Base-by-base conservation (phyloP, 2,797 vertebrate genomes). In the Labeo calbasu region DNA sequence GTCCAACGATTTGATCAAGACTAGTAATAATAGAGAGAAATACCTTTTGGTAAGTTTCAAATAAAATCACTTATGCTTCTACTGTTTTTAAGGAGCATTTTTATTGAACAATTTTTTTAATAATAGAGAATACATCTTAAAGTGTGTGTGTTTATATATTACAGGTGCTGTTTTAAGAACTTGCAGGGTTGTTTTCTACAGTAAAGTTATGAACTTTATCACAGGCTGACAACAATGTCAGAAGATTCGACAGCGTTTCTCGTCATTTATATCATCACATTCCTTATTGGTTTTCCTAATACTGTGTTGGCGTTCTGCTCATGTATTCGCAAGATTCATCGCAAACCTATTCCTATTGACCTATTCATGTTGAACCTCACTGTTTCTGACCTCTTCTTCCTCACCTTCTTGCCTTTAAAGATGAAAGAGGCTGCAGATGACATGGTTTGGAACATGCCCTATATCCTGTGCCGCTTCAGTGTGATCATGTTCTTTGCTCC, bases 341-440 rank as follows among this genome's bases (percentile, higher is more conserved):
- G 61, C 59, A 92, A 91, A 59, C 89, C 92, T 0, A 87, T 92
- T 1, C 93, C 92, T 0, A 92, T 92, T 53, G 91, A 92, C 5
- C 46, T 95, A 75, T 88, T 95, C 0, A 77, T 94, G 69, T 84
- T 95, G 46, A 95, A 94, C 81, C 87, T 94, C 79, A 91, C 91
- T 9, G 3, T 93, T 48, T 95, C 93, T 0, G 94, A 95, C 84
- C 87, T 94, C 65, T 59, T 93, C 0, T 92, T 94, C 87, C 83
- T 95, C 68, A 32, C 87, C 14, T 94, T 93, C 76, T 86, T 94
- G 81, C 92, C 93, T 0, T 84, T 95, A 48, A 92, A 88, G 90
- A 91, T 90, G 46, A 90, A 91, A 14, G 92, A 94, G 7, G 90
- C 90, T 0, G 75, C 40, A 0, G 79, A 84, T 7, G 84, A 90